Percentiles rank a stretch among this genome's conserved stretches.
Evolutionary conservation across 1,140 invertebrate species (phyloP).

Genomic region (Papilio polytes): DNA sequence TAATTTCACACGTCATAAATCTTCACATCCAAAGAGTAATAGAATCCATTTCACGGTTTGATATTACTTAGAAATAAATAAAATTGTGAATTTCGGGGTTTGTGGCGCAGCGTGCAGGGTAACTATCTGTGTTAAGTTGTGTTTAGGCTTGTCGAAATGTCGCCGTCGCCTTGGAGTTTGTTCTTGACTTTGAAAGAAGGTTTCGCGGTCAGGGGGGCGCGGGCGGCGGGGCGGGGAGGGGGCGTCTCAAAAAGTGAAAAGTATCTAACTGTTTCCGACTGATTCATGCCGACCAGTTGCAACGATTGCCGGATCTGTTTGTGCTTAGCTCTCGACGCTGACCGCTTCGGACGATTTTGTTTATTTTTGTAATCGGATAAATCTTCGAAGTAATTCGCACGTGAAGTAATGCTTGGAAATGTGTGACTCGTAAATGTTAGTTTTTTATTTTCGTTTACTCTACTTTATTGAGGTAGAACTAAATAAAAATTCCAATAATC

Average conservation of each 20-base stretch:
- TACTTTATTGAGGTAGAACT: not conserved
- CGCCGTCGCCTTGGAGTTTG: conserved; percentile 42
- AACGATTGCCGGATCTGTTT: conserved; percentile 23
- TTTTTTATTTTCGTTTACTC: not conserved
- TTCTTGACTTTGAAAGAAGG: conserved; percentile 75
- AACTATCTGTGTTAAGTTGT: conserved; percentile 37
- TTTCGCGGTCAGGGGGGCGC: conserved; percentile 62
- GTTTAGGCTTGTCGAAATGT: conserved; percentile 31
- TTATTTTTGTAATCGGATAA: not conserved
- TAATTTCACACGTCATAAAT: conserved; percentile 33
- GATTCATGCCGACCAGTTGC: conserved; percentile 26
- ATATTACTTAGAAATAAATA: conserved; percentile 12
- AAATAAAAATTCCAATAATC: not conserved
- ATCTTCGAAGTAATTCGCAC: not conserved
- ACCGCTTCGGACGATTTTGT: conserved; percentile 1
- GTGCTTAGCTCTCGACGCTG: not conserved
- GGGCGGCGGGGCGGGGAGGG: conserved; percentile 26
- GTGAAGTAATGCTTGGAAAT: not conserved
- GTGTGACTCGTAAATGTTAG: too few species aligned
- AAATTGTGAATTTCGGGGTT: conserved; percentile 25
- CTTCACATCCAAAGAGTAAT: not conserved
- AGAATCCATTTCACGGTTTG: conserved; percentile 8
- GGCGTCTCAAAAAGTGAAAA: conserved; percentile 56
- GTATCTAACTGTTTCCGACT: conserved; percentile 41
- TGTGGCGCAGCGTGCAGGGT: conserved; percentile 19